Conservation (phyloP, 1,140 invertebrate species). For the Drosophila sulfurigaster region DNA sequence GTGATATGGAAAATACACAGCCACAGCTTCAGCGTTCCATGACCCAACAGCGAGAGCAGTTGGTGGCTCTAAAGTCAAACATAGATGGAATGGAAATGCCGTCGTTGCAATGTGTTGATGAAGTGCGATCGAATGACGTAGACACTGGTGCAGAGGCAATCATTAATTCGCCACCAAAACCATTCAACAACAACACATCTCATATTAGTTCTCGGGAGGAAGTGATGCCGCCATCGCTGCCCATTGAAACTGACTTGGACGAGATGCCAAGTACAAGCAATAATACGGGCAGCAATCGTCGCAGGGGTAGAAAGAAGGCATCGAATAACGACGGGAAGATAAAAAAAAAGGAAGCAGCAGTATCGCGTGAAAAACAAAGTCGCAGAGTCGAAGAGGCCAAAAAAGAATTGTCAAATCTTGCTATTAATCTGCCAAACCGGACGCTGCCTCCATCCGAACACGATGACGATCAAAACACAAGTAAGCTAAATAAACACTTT, state of each 20-base stretch:
- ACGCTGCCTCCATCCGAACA: not conserved
- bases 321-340: not conserved
- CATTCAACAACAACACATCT: not conserved
- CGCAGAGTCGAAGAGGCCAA: not conserved
- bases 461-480: conserved; percentile 14
- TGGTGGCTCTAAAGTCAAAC: not conserved
- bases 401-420: conserved; percentile 32
- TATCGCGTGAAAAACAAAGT: conserved; percentile 42
- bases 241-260: not conserved
- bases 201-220: conserved; percentile 12
- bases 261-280: conserved; percentile 49
- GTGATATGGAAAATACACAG: not conserved
- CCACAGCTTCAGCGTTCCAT: not conserved
- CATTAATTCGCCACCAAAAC: not conserved
- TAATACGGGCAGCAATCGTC: not conserved
- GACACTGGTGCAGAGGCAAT: not conserved
- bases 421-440: not conserved
- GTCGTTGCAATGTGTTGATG: conserved; percentile 10
- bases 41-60: not conserved
- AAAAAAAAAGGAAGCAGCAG: conserved; percentile 11
- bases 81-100: not conserved
- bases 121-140: not conserved
- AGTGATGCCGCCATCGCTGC: not conserved
- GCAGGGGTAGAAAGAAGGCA: not conserved
- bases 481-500: conserved; percentile 37